Evolutionary conservation across 2,888 invertebrate genomes (phyloP).

Genomic region (Scaptomyza parva): DNA sequence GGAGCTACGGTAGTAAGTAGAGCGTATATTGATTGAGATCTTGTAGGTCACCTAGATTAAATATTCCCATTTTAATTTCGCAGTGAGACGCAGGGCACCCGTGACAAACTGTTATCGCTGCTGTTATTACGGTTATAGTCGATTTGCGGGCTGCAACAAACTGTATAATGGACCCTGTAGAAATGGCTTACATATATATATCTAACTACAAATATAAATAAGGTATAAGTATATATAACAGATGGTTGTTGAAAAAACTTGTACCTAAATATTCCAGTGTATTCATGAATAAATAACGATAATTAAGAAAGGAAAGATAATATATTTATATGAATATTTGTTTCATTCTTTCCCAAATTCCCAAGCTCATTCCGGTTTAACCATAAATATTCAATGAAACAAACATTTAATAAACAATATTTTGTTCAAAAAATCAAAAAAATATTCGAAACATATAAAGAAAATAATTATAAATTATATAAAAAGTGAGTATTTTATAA

Average conservation of each 20-base stretch:
- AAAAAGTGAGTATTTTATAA: slow-evolving; percentile 1
- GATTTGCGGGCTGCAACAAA: slow-evolving; percentile 71
- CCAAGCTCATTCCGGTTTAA: background rate
- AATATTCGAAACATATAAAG: background rate
- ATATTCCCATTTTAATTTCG: background rate
- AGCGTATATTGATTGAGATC: background rate
- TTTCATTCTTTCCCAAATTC: background rate
- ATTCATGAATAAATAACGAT: background rate
- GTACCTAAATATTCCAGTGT: background rate
- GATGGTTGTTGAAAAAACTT: background rate
- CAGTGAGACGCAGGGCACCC: slow-evolving; percentile 53
- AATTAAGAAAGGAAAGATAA: background rate
- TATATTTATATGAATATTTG: background rate
- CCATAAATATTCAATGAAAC: background rate
- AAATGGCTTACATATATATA: too few relatives aligned
- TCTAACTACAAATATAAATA: too few relatives aligned
- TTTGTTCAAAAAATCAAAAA: background rate
- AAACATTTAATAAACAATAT: background rate
- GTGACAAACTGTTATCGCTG: slow-evolving; percentile 71
- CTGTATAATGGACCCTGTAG: slow-evolving; percentile 53
- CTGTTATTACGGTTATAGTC: slow-evolving; percentile 52
- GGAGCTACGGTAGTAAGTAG: slow-evolving; percentile 63
- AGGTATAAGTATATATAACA: background rate
- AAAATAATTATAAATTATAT: background rate
- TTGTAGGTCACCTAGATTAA: background rate